Evolutionary conservation across 2,797 vertebrate species (phyloP).

Genomic region (Onychomys arenicola): DNA sequence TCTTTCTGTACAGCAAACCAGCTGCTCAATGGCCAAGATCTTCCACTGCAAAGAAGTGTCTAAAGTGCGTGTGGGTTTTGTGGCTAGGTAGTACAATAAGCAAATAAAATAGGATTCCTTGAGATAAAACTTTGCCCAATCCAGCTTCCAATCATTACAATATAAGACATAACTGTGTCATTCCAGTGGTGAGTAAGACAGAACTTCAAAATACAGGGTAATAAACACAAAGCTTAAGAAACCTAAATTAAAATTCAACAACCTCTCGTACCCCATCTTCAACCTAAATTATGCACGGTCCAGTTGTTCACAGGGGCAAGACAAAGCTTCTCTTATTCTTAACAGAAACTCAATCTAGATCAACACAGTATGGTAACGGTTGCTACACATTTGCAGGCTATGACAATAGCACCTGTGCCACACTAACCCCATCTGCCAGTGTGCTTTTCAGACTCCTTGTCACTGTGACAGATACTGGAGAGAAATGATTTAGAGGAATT

Average conservation of each 20-base stretch:
- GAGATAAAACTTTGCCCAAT: background rate
- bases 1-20: constrained; percentile 33
- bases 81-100: background rate
- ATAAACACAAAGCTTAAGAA: constrained; percentile 18
- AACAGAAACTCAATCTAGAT: constrained; percentile 2
- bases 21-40: background rate
- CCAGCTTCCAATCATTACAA: background rate
- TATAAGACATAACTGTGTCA: background rate
- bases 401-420: background rate
- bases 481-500: background rate
- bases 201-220: background rate
- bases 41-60: background rate
- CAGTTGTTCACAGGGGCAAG: background rate
- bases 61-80: background rate
- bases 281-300: constrained; percentile 5
- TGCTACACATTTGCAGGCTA: background rate
- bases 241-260: background rate
- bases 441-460: background rate
- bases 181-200: background rate
- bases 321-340: constrained; percentile 18
- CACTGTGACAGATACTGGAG: background rate
- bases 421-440: background rate
- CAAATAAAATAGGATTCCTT: background rate
- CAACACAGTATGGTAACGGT: background rate
- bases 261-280: background rate